These are phyloP conservation scores for Nothoprocta pentlandii DNA, from an alignment of 2,113 vertebrate species.

Conservation along the genomic window DNA sequence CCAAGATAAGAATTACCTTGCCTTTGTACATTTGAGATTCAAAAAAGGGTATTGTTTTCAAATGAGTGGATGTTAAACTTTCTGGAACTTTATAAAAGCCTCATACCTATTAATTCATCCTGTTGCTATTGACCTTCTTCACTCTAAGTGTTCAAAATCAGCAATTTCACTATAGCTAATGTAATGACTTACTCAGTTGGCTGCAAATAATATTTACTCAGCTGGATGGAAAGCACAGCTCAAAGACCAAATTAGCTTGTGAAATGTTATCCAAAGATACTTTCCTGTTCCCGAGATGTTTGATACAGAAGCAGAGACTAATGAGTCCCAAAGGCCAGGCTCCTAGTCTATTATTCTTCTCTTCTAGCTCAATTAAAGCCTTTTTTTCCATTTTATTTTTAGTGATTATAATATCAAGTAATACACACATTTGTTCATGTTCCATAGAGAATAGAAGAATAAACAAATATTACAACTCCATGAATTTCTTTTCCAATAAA, in stretches of 20 bases:
- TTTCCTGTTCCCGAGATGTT: slow-evolving; percentile 20
- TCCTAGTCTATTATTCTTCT: background rate
- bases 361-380: background rate
- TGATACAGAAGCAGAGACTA: slow-evolving; percentile 28
- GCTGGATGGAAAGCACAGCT: slow-evolving; percentile 26
- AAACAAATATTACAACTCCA: background rate
- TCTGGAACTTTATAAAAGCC: background rate
- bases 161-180: background rate
- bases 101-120: background rate
- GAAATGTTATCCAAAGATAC: slow-evolving; percentile 24
- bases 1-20: slow-evolving; percentile 35
- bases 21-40: slow-evolving; percentile 15
- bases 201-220: slow-evolving; percentile 43
- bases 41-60: background rate
- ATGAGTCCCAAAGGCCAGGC: slow-evolving; percentile 33
- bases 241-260: slow-evolving; percentile 15
- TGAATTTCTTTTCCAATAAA: background rate
- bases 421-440: background rate
- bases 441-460: background rate
- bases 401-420: background rate
- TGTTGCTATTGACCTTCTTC: slow-evolving; percentile 15
- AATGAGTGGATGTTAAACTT: slow-evolving; percentile 31
- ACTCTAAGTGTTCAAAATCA: slow-evolving; percentile 8
- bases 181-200: background rate
- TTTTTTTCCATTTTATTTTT: slow-evolving; percentile 35